phyloP scores from a whole-genome alignment of 1,140 invertebrate species.

The Pseudomyrmex cubaensis region DNA sequence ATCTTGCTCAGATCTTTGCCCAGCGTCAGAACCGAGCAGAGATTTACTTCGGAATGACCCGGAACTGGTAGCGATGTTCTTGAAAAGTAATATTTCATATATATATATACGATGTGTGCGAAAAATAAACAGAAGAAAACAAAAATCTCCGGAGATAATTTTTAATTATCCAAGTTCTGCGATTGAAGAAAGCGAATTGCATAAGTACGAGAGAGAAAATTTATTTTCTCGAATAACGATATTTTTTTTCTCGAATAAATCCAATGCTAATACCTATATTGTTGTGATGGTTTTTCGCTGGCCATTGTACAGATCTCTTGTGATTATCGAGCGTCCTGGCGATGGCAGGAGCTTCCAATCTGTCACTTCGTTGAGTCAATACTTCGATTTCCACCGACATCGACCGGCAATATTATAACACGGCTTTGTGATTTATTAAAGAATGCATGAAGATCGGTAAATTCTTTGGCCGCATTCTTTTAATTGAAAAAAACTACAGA shows the following conservation, averaged over 20 bases:
- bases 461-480: conserved; percentile 4
- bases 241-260: not conserved
- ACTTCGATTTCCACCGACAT: conserved; percentile 63
- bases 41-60: conserved; percentile 96
- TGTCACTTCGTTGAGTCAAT: conserved; percentile 15
- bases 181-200: not conserved
- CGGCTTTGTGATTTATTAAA: conserved; percentile 13
- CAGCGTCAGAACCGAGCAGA: conserved; percentile 97
- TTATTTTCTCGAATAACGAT: not conserved
- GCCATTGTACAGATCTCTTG: conserved; percentile 75
- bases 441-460: not conserved
- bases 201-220: not conserved
- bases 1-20: conserved; percentile 99
- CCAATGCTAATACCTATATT: conserved; percentile 74
- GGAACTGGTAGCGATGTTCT: conserved; percentile 93
- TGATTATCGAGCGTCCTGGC: conserved; percentile 52
- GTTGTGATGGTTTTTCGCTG: conserved; percentile 75
- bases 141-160: not conserved
- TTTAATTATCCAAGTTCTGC: not conserved
- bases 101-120: too few species aligned
- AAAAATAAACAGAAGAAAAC: not conserved
- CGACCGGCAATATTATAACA: conserved; percentile 16
- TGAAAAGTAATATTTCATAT: conserved; percentile 24
- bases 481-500: not conserved
- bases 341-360: conserved; percentile 39